phyloP scores from a whole-genome alignment of 2,888 invertebrate species.

The Osedax frankpressi region DNA sequence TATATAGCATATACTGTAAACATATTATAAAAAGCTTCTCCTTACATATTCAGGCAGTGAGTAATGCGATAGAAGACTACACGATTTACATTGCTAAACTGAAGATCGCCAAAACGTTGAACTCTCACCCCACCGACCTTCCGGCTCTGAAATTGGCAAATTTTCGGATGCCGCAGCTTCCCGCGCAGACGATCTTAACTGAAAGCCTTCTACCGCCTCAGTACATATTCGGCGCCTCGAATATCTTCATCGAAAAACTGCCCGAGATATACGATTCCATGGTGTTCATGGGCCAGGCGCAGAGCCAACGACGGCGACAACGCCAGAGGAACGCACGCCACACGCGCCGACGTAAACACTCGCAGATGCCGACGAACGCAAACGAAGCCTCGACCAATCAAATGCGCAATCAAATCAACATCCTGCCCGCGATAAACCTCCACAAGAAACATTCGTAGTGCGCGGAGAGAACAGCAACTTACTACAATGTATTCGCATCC shows the following conservation, averaged over 20 bases:
- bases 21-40: too few relatives aligned
- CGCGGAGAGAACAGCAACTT: too few relatives aligned
- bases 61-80: background rate
- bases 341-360: background rate
- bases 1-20: too few relatives aligned
- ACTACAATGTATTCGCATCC: too few relatives aligned
- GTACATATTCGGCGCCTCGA: background rate
- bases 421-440: too few relatives aligned
- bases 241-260: background rate
- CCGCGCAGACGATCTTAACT: background rate
- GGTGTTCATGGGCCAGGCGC: conserved; percentile 11
- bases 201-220: too few relatives aligned
- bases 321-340: background rate
- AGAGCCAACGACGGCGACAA: background rate
- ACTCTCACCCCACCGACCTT: background rate
- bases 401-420: too few relatives aligned
- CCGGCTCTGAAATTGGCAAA: background rate
- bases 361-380: too few relatives aligned
- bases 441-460: too few relatives aligned
- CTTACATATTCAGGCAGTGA: background rate
- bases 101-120: background rate
- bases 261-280: conserved; percentile 10
- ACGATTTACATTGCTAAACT: background rate
- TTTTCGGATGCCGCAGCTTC: background rate
- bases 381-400: too few relatives aligned